Evolutionary conservation across 2,888 invertebrate genomes (phyloP).

Genomic region (Andrena flavipes): DNA sequence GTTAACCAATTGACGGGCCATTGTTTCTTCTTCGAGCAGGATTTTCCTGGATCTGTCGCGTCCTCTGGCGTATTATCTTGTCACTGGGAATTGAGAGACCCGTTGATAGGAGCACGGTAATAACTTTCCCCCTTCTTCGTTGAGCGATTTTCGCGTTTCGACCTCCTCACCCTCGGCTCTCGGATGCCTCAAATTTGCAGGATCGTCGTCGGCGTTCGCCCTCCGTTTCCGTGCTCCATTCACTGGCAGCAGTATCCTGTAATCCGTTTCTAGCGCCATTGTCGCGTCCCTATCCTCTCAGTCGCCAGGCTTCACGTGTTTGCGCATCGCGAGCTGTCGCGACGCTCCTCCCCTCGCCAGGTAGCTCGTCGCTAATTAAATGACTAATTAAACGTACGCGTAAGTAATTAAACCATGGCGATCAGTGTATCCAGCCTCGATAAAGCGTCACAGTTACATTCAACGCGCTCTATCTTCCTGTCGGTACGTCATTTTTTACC

Average conservation of each 20-base stretch:
- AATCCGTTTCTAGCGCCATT: constrained; percentile 20
- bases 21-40: too few species aligned
- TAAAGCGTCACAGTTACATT: background rate
- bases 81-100: too few species aligned
- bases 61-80: too few species aligned
- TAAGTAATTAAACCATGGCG: constrained; percentile 22
- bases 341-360: background rate
- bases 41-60: too few species aligned
- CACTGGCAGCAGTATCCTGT: constrained; percentile 2
- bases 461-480: background rate
- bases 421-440: background rate
- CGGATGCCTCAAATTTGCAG: too few species aligned
- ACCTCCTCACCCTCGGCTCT: too few species aligned
- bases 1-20: background rate
- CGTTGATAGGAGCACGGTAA: too few species aligned
- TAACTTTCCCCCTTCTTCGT: background rate
- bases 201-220: too few species aligned
- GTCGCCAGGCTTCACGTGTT: background rate
- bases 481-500: background rate
- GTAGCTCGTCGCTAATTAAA: constrained; percentile 29
- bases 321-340: background rate
- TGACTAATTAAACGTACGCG: constrained; percentile 29
- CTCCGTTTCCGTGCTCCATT: too few species aligned
- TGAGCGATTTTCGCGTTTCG: constrained; percentile 9
- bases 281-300: constrained; percentile 3